Evolutionary conservation across 2,888 invertebrate species (phyloP), one percentile per base, ranked within the genome.

Genomic region (Mythimna pallens): DNA sequence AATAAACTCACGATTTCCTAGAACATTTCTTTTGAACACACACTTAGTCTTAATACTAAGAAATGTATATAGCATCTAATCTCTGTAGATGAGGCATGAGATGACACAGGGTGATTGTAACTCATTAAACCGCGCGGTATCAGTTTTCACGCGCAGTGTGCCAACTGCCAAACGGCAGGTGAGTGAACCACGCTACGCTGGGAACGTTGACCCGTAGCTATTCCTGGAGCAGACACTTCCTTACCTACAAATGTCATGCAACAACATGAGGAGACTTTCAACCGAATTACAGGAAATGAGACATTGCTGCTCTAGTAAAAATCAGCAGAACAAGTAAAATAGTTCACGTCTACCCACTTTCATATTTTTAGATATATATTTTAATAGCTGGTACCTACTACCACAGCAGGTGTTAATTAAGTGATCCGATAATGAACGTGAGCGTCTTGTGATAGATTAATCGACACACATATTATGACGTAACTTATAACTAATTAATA

Each of bases 91-190:
- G 63, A 81, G 62, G 68, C 78, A 81, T 68, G 73, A 68, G 30
- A 78, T 67, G 58, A 66, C 52, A 65, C 34, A 58, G 30, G 36
- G 14, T 67, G 72, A 61, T 76, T 34, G 50, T 76, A 80, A 77
- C 71, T 79, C 70, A 80, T 80, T 84, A 75, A 76, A 76, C 65
- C 36, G 74, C 74, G 43, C 74, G 80, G 88, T 94, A 91, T 94
- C 94, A 90, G 87, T 89, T 95, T 94, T 90, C 94, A 92, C 78
- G 81, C 76, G 78, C 73, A 81, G 86, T 89, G 85, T 88, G 89
- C 88, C 95, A 96, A 94, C 78, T 94, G 95, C 95, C 95, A 96
- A 94, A 84, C 86, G 84, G 86, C 95, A 95, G 94, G 95, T 95
- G 94, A 95, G 91, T 94, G 95, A 90, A 94, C 95, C 92, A 79